Percentiles rank a stretch among this genome's conserved stretches.
These are phyloP conservation scores for Pteronotus mesoamericanus DNA, from an alignment of 2,797 vertebrate species.

Conservation along the genomic window DNA sequence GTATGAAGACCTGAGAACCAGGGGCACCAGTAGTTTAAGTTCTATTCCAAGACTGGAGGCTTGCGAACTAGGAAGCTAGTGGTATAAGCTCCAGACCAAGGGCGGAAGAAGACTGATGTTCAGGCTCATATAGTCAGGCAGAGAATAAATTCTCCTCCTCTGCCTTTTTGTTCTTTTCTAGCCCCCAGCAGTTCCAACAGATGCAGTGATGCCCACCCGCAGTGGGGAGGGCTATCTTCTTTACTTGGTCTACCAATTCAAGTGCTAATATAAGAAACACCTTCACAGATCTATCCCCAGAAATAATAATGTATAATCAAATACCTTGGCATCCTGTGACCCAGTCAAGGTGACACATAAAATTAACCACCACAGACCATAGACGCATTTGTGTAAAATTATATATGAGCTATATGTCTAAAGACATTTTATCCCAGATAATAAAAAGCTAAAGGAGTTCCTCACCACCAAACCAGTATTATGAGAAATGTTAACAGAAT, in stretches of 20 bases:
- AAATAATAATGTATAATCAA: background rate
- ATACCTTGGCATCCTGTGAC: background rate
- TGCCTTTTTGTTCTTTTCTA: too few species aligned
- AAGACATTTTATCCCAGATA: background rate
- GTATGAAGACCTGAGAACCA: background rate
- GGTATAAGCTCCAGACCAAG: background rate
- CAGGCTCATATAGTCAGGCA: too few species aligned
- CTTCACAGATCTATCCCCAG: background rate
- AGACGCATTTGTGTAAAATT: background rate
- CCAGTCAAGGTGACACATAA: background rate
- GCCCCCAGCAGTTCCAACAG: too few species aligned
- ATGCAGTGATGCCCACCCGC: background rate
- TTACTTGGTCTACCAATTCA: background rate
- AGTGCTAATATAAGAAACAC: background rate
- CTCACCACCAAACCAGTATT: background rate
- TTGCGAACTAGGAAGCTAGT: background rate
- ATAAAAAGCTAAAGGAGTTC: background rate
- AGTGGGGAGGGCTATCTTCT: background rate
- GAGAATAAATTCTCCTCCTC: too few species aligned
- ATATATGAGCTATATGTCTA: background rate
- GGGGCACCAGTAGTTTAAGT: background rate
- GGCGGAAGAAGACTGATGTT: background rate
- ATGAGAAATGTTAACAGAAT: too few species aligned
- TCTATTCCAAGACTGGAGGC: background rate
- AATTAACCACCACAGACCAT: background rate